phyloP scores from a whole-genome alignment of 2,113 vertebrate species.

The Morone saxatilis region DNA sequence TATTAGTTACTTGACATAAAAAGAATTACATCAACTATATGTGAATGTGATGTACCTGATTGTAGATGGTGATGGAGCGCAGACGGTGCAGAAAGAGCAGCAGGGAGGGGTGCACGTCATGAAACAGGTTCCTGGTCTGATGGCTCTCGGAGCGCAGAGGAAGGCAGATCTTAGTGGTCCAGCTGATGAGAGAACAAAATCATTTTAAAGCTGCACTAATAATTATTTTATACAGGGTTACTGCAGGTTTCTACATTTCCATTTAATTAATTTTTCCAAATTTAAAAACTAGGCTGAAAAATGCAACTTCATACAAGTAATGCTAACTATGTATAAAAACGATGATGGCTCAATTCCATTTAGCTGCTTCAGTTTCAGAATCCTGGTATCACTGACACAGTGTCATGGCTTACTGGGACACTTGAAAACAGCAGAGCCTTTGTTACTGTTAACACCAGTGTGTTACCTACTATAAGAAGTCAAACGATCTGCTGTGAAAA shows the following conservation, averaged over 20 bases:
- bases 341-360: too few relatives aligned
- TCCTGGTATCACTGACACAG: too few relatives aligned
- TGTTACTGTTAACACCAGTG: background rate
- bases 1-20: background rate
- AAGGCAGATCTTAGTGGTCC: constrained; percentile 87
- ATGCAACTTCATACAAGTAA: too few relatives aligned
- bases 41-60: constrained; percentile 69
- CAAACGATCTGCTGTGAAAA: background rate
- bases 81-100: constrained; percentile 87
- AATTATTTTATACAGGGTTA: too few relatives aligned
- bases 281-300: too few relatives aligned
- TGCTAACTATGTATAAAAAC: too few relatives aligned
- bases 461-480: background rate
- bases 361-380: too few relatives aligned
- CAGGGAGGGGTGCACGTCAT: constrained; percentile 86
- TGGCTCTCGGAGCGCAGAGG: constrained; percentile 83
- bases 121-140: constrained; percentile 86
- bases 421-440: background rate
- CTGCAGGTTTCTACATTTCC: too few relatives aligned
- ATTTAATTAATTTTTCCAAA: too few relatives aligned
- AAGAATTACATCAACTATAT: background rate
- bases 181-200: constrained; percentile 68
- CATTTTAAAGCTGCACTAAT: too few relatives aligned
- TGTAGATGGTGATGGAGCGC: constrained; percentile 84
- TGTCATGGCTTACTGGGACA: background rate